These are phyloP conservation scores for Crocidura indochinensis DNA, from an alignment of 2,797 vertebrate genomes.

Conservation along the genomic window DNA sequence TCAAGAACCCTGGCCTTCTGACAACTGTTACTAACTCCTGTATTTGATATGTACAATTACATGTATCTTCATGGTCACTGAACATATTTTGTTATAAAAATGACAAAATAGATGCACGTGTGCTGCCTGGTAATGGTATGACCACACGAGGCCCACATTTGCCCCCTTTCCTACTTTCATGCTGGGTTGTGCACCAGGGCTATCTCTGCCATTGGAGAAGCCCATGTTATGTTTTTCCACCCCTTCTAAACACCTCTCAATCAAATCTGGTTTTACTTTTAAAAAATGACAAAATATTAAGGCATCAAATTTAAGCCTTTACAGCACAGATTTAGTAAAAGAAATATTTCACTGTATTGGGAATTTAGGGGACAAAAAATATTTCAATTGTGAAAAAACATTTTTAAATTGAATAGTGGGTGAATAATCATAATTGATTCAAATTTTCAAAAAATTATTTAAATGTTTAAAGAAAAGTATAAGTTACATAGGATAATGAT, in stretches of 20 bases:
- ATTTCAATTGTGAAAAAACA: conserved; percentile 22
- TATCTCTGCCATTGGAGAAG: too few relatives aligned
- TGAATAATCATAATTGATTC: too few relatives aligned
- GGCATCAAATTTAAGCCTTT: background rate
- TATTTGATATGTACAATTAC: background rate
- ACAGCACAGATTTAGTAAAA: background rate
- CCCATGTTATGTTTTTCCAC: too few relatives aligned
- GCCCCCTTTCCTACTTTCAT: too few relatives aligned
- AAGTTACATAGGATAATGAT: conserved; percentile 25
- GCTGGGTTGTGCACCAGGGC: too few relatives aligned
- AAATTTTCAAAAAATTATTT: conserved; percentile 34
- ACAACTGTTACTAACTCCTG: conserved; percentile 10
- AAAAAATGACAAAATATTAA: conserved; percentile 61
- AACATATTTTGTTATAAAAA: conserved; percentile 31
- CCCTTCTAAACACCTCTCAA: too few relatives aligned
- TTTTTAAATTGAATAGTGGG: background rate
- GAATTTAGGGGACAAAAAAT: too few relatives aligned
- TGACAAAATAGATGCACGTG: too few relatives aligned
- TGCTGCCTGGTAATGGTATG: too few relatives aligned
- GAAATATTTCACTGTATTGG: background rate
- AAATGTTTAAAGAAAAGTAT: background rate
- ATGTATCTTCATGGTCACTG: background rate
- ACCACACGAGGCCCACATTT: too few relatives aligned
- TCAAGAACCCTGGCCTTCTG: conserved; percentile 58
- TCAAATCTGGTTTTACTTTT: too few relatives aligned